Evolutionary conservation across 1,140 invertebrate species (phyloP).

Genomic region (Rhagoletis pomonella): DNA sequence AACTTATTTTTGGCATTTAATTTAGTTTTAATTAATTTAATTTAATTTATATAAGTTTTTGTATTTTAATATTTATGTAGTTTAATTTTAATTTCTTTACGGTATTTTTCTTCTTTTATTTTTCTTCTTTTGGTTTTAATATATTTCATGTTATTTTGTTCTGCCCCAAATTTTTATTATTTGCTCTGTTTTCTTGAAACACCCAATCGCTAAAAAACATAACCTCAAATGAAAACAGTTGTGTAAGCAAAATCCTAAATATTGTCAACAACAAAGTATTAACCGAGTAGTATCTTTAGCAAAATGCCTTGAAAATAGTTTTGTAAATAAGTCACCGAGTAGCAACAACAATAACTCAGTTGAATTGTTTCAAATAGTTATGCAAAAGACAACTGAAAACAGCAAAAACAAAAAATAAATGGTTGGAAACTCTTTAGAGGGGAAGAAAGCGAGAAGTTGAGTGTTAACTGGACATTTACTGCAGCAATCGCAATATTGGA

Average conservation of each 20-base stretch:
- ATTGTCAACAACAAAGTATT: background rate
- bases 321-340: background rate
- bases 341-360: background rate
- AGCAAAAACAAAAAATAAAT: background rate
- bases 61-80: too few species aligned
- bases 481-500: background rate
- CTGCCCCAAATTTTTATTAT: too few species aligned
- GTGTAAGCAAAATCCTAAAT: background rate
- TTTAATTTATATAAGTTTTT: too few species aligned
- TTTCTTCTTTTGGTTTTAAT: too few species aligned
- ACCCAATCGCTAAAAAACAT: background rate
- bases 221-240: background rate
- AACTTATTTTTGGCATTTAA: too few species aligned
- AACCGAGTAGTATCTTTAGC: background rate
- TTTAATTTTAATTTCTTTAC: too few species aligned
- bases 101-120: too few species aligned
- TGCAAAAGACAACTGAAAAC: background rate
- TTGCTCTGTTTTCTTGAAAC: too few species aligned
- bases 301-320: slow-evolving; percentile 1
- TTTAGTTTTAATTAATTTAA: too few species aligned
- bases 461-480: background rate
- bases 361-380: background rate
- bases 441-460: background rate
- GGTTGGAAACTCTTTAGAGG: background rate
- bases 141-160: too few species aligned